Conservation (phyloP, 2,113 vertebrate species). For the Lota lota region DNA sequence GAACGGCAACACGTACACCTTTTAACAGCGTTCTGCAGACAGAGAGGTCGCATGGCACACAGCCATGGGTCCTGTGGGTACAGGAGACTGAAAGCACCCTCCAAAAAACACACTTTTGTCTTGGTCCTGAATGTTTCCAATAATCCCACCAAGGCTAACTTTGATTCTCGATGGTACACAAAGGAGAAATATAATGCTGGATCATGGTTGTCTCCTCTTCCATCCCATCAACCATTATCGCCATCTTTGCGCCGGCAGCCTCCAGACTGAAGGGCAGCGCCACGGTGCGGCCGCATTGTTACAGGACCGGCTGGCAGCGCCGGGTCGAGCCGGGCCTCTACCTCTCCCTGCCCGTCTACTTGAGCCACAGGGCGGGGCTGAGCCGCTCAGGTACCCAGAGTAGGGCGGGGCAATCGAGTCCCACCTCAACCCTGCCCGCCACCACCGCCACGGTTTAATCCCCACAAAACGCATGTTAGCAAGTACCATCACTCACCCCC, state of each 20-base stretch:
- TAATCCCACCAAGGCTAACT: no score
- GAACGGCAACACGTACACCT: no score
- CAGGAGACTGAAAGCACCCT: no score
- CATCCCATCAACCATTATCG: no score
- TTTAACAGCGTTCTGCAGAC: no score
- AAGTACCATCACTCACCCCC: conserved; percentile 1
- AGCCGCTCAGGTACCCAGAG: conserved; percentile 60
- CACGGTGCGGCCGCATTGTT: conserved; percentile 48
- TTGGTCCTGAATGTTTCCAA: no score
- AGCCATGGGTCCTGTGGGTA: no score
- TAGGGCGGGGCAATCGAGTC: neutral
- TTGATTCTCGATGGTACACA: no score
- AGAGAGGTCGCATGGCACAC: no score
- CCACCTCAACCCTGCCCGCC: conserved; percentile 12
- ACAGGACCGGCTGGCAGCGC: conserved; percentile 60
- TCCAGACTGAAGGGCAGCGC: conserved; percentile 57
- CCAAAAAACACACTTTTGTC: no score
- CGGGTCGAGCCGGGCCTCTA: conserved; percentile 57
- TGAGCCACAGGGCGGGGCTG: conserved; percentile 46
- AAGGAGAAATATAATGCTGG: no score
- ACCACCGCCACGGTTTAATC: conserved; percentile 24
- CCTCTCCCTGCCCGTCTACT: conserved; percentile 62
- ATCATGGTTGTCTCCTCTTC: no score
- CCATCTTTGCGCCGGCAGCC: conserved; percentile 40
- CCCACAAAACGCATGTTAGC: conserved; percentile 27